phyloP scores from a whole-genome alignment of 2,797 vertebrate species.

The Sebastolobus alascanus region DNA sequence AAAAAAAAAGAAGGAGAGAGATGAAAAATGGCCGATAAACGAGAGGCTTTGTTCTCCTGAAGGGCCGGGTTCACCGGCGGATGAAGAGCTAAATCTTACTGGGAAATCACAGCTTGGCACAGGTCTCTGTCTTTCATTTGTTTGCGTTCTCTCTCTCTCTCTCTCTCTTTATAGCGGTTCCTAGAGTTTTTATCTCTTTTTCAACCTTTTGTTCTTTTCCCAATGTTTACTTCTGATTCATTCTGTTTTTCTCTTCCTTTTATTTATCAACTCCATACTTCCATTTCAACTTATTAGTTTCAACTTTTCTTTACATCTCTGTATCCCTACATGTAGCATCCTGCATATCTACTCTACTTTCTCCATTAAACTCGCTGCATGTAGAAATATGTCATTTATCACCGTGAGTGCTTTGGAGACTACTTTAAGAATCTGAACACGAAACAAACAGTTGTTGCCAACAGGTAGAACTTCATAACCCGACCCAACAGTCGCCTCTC shows the following conservation, averaged over 20 bases:
- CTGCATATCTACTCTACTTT: background rate
- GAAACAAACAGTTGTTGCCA: background rate
- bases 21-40: constrained; percentile 67
- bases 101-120: constrained; percentile 70
- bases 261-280: background rate
- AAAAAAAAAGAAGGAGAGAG: constrained; percentile 37
- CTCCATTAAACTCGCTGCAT: background rate
- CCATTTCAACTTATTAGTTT: background rate
- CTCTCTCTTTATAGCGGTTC: constrained; percentile 37
- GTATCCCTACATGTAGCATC: no score
- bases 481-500: no score
- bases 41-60: constrained; percentile 68
- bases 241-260: background rate
- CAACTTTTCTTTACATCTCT: background rate
- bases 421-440: background rate
- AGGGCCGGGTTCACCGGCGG: constrained; percentile 44
- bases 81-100: constrained; percentile 66
- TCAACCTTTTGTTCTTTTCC: constrained; percentile 10
- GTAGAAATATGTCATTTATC: background rate
- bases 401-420: background rate
- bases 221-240: background rate
- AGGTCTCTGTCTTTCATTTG: constrained; percentile 55
- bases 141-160: background rate
- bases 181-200: constrained; percentile 35
- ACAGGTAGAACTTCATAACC: background rate